Base-by-base conservation (phyloP, 92 coral and sea anemone genomes). In the Epizoanthus illoricatus region DNA sequence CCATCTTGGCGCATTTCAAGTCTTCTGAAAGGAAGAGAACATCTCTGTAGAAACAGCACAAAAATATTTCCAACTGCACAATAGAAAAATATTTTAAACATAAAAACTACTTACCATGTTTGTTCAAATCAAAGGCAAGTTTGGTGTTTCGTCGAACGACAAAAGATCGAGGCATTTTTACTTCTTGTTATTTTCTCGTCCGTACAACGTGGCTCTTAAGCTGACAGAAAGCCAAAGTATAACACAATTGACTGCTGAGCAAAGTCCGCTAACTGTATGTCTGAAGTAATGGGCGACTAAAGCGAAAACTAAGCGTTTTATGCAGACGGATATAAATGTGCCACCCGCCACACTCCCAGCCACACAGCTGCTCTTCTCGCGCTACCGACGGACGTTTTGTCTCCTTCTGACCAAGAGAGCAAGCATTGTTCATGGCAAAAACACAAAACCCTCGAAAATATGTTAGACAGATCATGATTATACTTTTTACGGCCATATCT, bases 81-180 rank as follows among this genome's bases (percentile, higher is more conserved):
- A 10, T 33, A 40, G 52, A 9, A 40, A 39, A n/a, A n/a, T 69
- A 47, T 19, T 6, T 10, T 49, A 7, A 43, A 71, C 39, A 47
- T 12, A 20, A n/a, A 47, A 19, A 49, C 8, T n/a, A 20, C 76
- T 68, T 40, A 68, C 73, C 73, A 39, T 7, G 12, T 39, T 33
- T 8, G 73, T 16, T 36, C 52, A 45, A 20, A 49, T 9, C 41
- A 47, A 47, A 71, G 52, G 7, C 19, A 55, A 19, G 18, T 45
- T 71, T 71, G 23, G 28, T 10, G 60, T 47, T 47, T 47, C 76
- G 76, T 71, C 59, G 47, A 41, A 71, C 36, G 17, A 71, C 24
- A 47, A 71, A 71, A 15, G 58, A 42, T 3, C 76, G 76, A 43
- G 76, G 76, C 76, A 71, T 52, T 71, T 68, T 68, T 52, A 33